Percentiles rank a stretch among this genome's conserved stretches.
These are phyloP conservation scores for Sanderia malayensis DNA, from an alignment of 30 jellyfish, hydroid and myxozoan species.

Conservation along the genomic window DNA sequence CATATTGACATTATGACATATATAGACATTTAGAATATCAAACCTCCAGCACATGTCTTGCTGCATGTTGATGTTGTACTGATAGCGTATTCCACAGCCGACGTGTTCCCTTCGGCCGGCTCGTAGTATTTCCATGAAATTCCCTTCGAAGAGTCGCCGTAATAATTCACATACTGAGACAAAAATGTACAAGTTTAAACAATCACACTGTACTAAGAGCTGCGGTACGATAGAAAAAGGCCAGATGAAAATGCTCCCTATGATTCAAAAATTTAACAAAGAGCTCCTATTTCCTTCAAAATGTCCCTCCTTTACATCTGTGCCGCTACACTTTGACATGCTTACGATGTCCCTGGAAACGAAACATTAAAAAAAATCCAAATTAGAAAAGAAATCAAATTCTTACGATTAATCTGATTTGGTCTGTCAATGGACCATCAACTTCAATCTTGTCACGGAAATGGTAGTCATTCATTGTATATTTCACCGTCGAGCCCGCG, in stretches of 20 bases:
- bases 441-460: slow-evolving; percentile 49
- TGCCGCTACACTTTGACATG: too few species aligned
- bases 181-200: neutral
- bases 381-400: too few species aligned
- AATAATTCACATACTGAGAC: slow-evolving; percentile 52
- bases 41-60: slow-evolving; percentile 76
- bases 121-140: neutral
- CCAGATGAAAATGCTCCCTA: neutral
- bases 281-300: too few species aligned
- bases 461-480: slow-evolving; percentile 49
- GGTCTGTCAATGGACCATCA: slow-evolving; percentile 22
- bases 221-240: neutral
- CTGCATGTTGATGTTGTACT: slow-evolving; percentile 43
- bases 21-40: too few species aligned
- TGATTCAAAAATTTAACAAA: too few species aligned
- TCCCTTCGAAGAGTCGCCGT: slow-evolving; percentile 29
- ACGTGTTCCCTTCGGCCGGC: slow-evolving; percentile 13
- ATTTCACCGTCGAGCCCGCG: slow-evolving; percentile 47
- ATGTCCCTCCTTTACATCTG: too few species aligned
- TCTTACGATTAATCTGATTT: slow-evolving; percentile 33
- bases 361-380: too few species aligned
- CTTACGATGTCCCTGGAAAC: too few species aligned
- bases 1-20: too few species aligned
- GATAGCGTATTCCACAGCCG: slow-evolving; percentile 5
- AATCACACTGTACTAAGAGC: neutral